Evolutionary conservation across 2,888 invertebrate species (phyloP), one percentile per base, ranked within the genome.

Genomic region (Lysandra coridon): DNA sequence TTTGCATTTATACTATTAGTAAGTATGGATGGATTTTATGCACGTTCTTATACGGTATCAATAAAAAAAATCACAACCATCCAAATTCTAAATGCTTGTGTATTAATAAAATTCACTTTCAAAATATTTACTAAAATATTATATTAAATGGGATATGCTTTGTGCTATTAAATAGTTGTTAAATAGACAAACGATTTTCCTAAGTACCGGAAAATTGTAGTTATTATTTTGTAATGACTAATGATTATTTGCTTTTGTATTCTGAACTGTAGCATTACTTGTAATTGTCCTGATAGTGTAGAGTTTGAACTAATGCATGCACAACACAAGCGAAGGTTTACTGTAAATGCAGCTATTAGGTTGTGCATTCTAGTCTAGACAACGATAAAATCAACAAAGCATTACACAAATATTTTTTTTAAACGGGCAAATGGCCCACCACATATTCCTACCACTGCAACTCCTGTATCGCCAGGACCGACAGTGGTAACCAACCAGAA

Each of bases 251-350:
- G 23, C 76, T 33, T 53, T 53, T 53, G 57, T 76, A 53, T 33
- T 69, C 69, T 33, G 30, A 53, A 76, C 57, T 10, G 6, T 74
- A 23, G 74, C 23, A 79, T 80, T 79, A 78, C 64, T n/a, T 6
- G 44, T 75, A 78, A 76, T 77, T 79, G 75, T 57, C 62, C 60
- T 4, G 64, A 73, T 76, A 64, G 37, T 37, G 7, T 76, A 76
- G 40, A 4, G 57, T 30, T 75, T 73, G 78, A 75, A 75, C 17
- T 30, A 76, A 12, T 64, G 40, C 4, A 60, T 64, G 69, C 14
- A 30, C 57, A 57, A 57, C 14, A 57, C 88, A 91, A 91, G 86
- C 87, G 86, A 89, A 86, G 85, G 62, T 85, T 83, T 81, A 79
- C 79, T 79, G 84, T 79, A 80, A 82, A 75, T 73, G 80, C 6